Evolutionary conservation across 1,140 invertebrate genomes (phyloP), one percentile per base, ranked within the genome.

Genomic region (Diabrotica undecimpunctata): DNA sequence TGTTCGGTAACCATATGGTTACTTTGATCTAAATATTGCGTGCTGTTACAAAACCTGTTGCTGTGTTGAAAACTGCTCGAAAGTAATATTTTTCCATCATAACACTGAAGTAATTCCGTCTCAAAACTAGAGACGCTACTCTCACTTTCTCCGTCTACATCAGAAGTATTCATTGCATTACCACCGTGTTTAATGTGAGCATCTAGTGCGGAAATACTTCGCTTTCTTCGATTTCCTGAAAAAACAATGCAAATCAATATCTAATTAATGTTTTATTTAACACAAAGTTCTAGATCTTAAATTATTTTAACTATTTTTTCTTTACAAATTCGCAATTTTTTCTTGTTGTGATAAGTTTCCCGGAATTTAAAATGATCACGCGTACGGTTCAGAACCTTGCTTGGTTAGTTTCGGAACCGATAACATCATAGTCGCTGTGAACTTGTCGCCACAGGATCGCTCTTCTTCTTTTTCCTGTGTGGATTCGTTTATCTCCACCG

Each of bases 41-140:
- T 83, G 78, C 85, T 84, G 8, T 82, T 84, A 71, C 90, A 93
- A 14, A 83, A 78, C 58, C 83, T 77, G n/a, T n/a, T n/a, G 12
- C 86, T 88, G 5, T 85, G 85, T 50, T 85, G 81, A 73, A 92
- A 91, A 68, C 84, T 83, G 71, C 89, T 81, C 41, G 85, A 84
- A 9, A 91, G 79, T 12, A 93, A 73, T 58, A 91, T 89, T 58
- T 87, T 83, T 0, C 89, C 88, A 62, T 87, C 84, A 66, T 91
- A 92, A 74, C 91, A 93, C 41, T 83, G 82, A 12, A 90, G 77
- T n/a, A 92, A 79, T 61, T 83, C 86, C 62, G 83, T 88, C 81
- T 92, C 90, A 78, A 92, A 92, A 78, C 89, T 91, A 0, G 90
- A 91, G 50, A 88, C 81, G 8, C 87, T 88, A 7, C 7, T 46